Evolutionary conservation across 2,888 invertebrate genomes (phyloP).

Genomic region (Heteromyza rotundicornis): DNA sequence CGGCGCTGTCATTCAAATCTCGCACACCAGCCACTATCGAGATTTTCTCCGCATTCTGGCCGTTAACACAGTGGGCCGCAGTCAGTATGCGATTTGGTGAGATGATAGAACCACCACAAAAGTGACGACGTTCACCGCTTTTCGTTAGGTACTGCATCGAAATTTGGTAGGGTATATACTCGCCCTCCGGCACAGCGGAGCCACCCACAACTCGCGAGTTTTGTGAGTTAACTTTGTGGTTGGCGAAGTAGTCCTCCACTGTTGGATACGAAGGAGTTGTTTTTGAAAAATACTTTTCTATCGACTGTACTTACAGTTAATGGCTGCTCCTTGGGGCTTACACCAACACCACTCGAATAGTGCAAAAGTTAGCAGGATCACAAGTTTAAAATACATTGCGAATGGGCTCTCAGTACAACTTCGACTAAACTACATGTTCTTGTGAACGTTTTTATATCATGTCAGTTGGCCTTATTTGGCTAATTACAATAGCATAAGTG

Average conservation of each 20-base stretch:
- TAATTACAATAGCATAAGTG: neutral
- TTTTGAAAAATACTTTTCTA: neutral
- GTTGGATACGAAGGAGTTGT: neutral
- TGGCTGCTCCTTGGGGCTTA: slow-evolving; percentile 27
- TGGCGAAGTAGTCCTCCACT: slow-evolving; percentile 50
- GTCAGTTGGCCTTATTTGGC: neutral
- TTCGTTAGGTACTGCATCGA: slow-evolving; percentile 50
- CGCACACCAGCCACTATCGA: slow-evolving; percentile 51
- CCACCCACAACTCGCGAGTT: slow-evolving; percentile 58
- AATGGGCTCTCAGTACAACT: no score
- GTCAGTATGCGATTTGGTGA: slow-evolving; percentile 56
- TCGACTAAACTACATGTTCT: neutral
- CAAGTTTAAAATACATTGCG: neutral
- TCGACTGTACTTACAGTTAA: slow-evolving; percentile 38
- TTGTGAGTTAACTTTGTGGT: slow-evolving; percentile 40
- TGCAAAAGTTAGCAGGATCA: slow-evolving; percentile 22
- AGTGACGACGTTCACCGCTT: slow-evolving; percentile 49
- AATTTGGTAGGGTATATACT: slow-evolving; percentile 54
- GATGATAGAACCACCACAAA: slow-evolving; percentile 60
- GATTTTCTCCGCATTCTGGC: slow-evolving; percentile 48
- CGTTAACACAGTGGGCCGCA: slow-evolving; percentile 60
- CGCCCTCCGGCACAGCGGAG: slow-evolving; percentile 42
- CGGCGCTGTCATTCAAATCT: slow-evolving; percentile 44
- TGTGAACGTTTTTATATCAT: neutral
- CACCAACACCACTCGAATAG: slow-evolving; percentile 3